Evolutionary conservation across 2,888 invertebrate genomes (phyloP), one percentile per base, ranked within the genome.

Genomic region (Cephus nigrinus): DNA sequence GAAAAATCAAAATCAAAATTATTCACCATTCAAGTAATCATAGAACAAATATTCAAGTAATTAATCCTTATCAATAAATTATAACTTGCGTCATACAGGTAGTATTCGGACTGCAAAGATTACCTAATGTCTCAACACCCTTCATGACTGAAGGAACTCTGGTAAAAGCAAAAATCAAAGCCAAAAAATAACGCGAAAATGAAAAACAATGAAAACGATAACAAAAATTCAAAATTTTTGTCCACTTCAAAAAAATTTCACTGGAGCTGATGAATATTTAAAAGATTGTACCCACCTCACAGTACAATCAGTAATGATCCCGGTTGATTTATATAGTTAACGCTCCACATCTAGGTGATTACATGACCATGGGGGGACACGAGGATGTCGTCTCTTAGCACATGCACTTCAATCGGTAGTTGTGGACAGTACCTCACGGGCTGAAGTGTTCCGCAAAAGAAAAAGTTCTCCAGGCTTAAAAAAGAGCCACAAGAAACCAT

Each of bases 251-350:
- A 15, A 15, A 75, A 75, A 33, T 11, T 76, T 35, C 73, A 76
- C 75, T 74, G n/a, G 11, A 33, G 71, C 72, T 23, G 23, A 2
- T 15, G 9, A 55, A 23, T 23, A 55, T 55, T 23, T 55, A 55
- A 55, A 23, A 55, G 2, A 55, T 55, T 23, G 74, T 36, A 31
- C 72, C 77, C 77, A 81, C 79, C 86, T 82, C 86, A 86, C 85
- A 86, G 83, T 80, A 84, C 85, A 86, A 86, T 86, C 84, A 85
- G 82, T 83, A 34, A 35, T 23, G n/a, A 73, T 73, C 35, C 32
- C 35, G n/a, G 35, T 68, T 87, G 86, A 88, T 88, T 88, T 87
- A 86, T 87, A 85, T 83, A 83, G 81, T 55, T 83, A 79, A 84
- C 83, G 82, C 85, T 81, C 80, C 80, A 82, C 81, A 83, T 84